Percentiles rank a stretch among this genome's conserved stretches.
These are phyloP conservation scores for Gavia stellata DNA, from an alignment of 2,113 vertebrate genomes.

Conservation along the genomic window DNA sequence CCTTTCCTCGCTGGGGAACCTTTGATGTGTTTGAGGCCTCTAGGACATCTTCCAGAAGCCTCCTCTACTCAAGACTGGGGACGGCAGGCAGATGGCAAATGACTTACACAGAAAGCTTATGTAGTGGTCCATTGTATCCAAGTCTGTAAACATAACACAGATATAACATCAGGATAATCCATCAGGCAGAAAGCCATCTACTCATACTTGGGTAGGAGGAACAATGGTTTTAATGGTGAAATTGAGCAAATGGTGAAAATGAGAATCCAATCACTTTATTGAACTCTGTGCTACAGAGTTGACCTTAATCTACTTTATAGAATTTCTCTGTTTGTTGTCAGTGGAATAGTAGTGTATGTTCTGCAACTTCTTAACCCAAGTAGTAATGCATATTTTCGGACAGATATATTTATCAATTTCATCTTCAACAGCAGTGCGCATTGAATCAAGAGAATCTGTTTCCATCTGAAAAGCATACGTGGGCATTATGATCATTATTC, in stretches of 20 bases:
- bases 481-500: neutral
- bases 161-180: neutral
- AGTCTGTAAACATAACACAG: neutral
- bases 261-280: neutral
- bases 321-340: neutral
- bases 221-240: neutral
- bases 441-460: neutral
- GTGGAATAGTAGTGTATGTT: neutral
- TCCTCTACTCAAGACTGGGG: neutral
- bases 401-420: neutral
- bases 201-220: neutral
- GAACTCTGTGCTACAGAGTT: neutral
- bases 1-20: neutral
- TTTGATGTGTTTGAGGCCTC: neutral
- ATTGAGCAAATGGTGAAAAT: neutral
- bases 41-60: neutral
- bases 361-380: neutral
- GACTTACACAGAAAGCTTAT: neutral
- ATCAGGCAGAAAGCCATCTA: neutral
- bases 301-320: neutral
- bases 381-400: neutral
- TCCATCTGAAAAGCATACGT: neutral
- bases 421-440: neutral
- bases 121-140: neutral
- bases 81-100: neutral